These are phyloP conservation scores for Poicephalus meyeri DNA, from an alignment of 2,113 vertebrate species.

Conservation along the genomic window DNA sequence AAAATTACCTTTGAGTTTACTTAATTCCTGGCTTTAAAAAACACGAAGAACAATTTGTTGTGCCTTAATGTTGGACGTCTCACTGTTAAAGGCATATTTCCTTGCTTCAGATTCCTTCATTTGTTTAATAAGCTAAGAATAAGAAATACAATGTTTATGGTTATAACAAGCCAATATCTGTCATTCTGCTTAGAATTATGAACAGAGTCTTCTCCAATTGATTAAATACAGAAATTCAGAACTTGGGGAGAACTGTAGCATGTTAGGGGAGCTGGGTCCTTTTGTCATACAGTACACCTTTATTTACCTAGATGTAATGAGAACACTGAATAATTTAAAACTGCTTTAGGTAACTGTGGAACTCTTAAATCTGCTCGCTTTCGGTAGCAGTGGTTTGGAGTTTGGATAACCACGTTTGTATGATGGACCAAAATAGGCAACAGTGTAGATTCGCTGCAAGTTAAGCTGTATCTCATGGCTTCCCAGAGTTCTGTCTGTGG, in stretches of 20 bases:
- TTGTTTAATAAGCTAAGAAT: background rate
- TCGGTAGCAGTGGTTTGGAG: background rate
- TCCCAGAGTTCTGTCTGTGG: background rate
- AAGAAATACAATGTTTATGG: background rate
- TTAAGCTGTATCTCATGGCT: background rate
- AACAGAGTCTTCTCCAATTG: background rate
- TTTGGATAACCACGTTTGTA: background rate
- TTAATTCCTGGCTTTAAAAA: background rate
- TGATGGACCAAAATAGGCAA: background rate
- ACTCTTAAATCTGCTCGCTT: background rate
- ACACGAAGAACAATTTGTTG: background rate
- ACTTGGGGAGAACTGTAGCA: background rate
- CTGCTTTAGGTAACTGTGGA: background rate
- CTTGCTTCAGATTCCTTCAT: background rate
- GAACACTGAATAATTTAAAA: background rate
- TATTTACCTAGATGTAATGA: background rate
- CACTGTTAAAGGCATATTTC: background rate
- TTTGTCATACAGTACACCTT: background rate
- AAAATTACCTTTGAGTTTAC: background rate
- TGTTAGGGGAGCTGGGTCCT: background rate
- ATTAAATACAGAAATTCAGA: background rate
- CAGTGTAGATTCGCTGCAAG: background rate
- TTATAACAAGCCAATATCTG: background rate
- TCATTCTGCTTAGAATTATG: background rate
- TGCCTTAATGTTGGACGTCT: background rate